Evolutionary conservation across 2,113 vertebrate species (phyloP).

Genomic region (Campylomormyrus numenius): DNA sequence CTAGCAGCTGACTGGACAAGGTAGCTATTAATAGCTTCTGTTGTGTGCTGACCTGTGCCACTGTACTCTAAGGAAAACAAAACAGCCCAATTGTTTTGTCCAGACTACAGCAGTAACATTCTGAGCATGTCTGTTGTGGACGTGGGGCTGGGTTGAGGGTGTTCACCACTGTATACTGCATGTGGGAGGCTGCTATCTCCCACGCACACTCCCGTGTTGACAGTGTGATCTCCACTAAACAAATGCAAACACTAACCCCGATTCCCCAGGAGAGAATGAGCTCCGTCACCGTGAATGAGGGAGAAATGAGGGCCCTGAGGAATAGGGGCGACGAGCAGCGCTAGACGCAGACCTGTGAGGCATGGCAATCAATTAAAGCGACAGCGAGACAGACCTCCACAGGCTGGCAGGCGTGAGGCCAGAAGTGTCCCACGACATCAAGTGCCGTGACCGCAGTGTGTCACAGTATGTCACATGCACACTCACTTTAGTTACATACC

Average conservation of each 20-base stretch:
- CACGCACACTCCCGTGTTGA: neutral
- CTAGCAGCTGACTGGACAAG: constrained; percentile 1
- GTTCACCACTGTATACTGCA: neutral
- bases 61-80: neutral
- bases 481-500: neutral
- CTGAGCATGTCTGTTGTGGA: neutral
- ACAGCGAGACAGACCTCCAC: neutral
- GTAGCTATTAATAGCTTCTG: neutral
- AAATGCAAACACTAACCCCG: neutral
- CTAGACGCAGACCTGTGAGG: neutral
- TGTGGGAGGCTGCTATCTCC: neutral
- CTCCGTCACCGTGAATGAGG: neutral
- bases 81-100: neutral
- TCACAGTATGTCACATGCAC: neutral
- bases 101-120: neutral
- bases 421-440: neutral
- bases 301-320: neutral
- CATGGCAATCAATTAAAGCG: neutral
- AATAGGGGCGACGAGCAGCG: neutral
- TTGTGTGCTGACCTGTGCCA: neutral
- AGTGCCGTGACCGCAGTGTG: neutral
- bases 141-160: neutral
- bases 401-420: neutral
- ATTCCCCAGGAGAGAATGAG: neutral
- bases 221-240: neutral